Evolutionary conservation across 2,113 vertebrate genomes (phyloP).

Genomic region (Paratilapia polleni): DNA sequence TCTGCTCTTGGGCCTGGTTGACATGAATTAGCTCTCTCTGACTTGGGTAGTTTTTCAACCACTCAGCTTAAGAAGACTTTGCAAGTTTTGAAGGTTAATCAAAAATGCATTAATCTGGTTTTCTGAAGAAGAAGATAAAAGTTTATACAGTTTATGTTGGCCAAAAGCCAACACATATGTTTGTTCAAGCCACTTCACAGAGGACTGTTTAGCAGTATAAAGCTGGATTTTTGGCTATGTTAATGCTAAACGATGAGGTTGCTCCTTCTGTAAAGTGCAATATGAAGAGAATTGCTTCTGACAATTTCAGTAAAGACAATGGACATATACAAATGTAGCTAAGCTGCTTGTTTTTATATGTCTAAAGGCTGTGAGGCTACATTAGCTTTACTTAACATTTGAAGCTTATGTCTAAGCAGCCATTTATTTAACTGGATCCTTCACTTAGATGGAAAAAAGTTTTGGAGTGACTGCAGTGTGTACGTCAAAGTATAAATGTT

Average conservation of each 20-base stretch:
- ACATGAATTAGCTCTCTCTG: not conserved
- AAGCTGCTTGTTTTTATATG: not conserved
- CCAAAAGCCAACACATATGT: not conserved
- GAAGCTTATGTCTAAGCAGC: not conserved
- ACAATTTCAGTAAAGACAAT: not conserved
- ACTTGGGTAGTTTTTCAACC: not conserved
- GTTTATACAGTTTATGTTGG: not conserved
- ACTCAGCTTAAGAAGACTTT: not conserved
- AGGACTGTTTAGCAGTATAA: not conserved
- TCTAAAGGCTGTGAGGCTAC: not conserved
- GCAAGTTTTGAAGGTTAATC: not conserved
- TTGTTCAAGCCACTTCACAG: too few relatives aligned
- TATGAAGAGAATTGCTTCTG: not conserved
- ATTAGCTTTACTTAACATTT: not conserved
- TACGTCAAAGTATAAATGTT: not conserved
- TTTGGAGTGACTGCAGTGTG: fast-evolving
- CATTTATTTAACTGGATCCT: not conserved
- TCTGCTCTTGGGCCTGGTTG: too few relatives aligned
- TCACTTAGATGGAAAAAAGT: not conserved
- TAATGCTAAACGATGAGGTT: not conserved
- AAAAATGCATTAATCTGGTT: not conserved
- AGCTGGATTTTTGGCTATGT: not conserved
- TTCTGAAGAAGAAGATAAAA: not conserved
- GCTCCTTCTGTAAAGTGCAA: not conserved
- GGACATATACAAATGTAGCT: not conserved